Conservation (phyloP, 2,797 vertebrate species). For the Capromys pilorides region DNA sequence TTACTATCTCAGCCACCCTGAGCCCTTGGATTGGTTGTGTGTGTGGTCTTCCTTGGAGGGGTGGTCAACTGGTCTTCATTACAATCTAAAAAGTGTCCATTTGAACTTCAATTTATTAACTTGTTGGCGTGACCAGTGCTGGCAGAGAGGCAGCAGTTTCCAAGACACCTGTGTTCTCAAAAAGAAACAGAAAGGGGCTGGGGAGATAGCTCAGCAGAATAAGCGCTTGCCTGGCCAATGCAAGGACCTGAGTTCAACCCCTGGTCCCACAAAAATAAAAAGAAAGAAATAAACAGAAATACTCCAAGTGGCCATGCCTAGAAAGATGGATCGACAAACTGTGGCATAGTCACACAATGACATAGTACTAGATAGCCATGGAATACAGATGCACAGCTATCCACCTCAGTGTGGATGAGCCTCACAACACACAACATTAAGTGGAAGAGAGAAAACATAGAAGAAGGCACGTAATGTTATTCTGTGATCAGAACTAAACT, state of each 20-base stretch:
- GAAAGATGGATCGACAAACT: not conserved
- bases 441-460: slow-evolving; percentile 31
- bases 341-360: not conserved
- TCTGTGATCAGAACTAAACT: slow-evolving; percentile 21
- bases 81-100: not conserved
- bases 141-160: slow-evolving; percentile 17
- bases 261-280: too few species aligned
- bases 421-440: not conserved
- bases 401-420: not conserved
- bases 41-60: slow-evolving; percentile 28
- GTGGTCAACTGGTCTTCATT: not conserved
- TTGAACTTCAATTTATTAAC: slow-evolving; percentile 42
- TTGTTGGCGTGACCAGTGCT: not conserved
- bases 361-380: not conserved
- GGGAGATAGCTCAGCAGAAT: too few species aligned
- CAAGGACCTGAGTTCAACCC: too few species aligned
- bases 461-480: not conserved
- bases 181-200: slow-evolving; percentile 6
- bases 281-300: slow-evolving; percentile 6
- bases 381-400: not conserved
- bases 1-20: not conserved
- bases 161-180: not conserved
- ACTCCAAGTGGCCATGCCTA: not conserved
- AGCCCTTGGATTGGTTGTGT: not conserved
- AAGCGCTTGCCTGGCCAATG: too few species aligned